Conservation (phyloP, 2,113 vertebrate genomes). For the Hyla sarda region DNA sequence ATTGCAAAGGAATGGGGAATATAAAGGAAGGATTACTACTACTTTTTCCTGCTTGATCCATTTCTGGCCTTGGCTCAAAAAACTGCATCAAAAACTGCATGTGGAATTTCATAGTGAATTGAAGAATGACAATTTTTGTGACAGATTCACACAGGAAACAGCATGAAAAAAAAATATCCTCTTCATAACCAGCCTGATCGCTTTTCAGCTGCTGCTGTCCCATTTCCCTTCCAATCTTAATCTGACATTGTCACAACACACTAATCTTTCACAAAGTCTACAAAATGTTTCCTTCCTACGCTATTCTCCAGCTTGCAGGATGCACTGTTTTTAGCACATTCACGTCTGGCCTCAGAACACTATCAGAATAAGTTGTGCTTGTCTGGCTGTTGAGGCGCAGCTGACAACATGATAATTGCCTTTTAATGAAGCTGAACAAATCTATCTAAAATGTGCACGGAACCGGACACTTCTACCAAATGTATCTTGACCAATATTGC, state of each 20-base stretch:
- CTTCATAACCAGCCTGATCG: constrained; percentile 45
- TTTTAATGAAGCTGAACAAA: constrained; percentile 39
- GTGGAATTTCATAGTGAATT: neutral
- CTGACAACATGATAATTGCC: constrained; percentile 47
- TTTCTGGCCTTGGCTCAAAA: too few species aligned
- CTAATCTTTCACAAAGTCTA: constrained; percentile 53
- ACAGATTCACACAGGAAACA: constrained; percentile 13
- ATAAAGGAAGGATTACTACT: too few species aligned
- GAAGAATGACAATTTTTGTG: neutral
- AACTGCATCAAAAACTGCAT: too few species aligned
- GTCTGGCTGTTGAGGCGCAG: constrained; percentile 17
- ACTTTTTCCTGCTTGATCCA: too few species aligned
- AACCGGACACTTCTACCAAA: neutral
- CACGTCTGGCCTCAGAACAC: constrained; percentile 11
- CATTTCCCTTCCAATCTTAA: constrained; percentile 57
- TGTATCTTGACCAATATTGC: neutral
- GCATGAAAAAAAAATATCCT: constrained; percentile 32
- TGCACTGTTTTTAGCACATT: constrained; percentile 59
- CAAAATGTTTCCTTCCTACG: constrained; percentile 54
- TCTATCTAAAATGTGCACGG: constrained; percentile 8
- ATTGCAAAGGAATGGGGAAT: too few species aligned
- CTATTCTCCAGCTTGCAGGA: constrained; percentile 13
- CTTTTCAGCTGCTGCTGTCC: constrained; percentile 32
- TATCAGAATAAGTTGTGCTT: constrained; percentile 9
- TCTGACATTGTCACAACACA: constrained; percentile 42